Evolutionary conservation across 2,797 vertebrate species (phyloP).

Genomic region (Microctenopoma lineatum): DNA sequence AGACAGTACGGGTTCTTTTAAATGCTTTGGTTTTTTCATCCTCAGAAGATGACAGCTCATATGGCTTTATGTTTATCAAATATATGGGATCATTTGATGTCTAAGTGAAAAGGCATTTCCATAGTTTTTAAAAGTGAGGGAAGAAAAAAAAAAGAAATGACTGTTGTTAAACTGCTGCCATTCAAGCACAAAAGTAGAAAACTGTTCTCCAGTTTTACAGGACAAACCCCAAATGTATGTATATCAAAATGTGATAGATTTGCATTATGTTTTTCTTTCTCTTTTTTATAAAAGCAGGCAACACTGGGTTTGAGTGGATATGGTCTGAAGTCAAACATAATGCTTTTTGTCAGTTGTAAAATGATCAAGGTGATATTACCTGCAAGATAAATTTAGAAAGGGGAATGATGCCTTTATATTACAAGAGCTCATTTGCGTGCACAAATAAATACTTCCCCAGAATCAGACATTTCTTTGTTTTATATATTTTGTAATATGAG

Average conservation of each 20-base stretch:
- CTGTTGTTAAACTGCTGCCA: neutral
- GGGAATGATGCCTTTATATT: conserved; percentile 34
- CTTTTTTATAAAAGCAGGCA: neutral
- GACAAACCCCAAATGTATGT: neutral
- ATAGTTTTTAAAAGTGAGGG: neutral
- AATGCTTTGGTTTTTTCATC: neutral
- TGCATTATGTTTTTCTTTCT: neutral
- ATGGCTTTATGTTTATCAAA: conserved; percentile 13
- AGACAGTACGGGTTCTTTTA: conserved; percentile 12
- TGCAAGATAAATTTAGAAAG: conserved; percentile 24
- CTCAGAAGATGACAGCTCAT: neutral
- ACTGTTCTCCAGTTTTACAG: neutral
- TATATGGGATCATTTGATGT: conserved; percentile 14
- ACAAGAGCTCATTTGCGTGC: conserved; percentile 39
- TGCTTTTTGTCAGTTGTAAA: conserved; percentile 23
- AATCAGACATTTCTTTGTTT: conserved; percentile 52
- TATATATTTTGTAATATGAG: conserved; percentile 57
- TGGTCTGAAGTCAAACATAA: neutral
- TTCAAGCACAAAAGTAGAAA: neutral
- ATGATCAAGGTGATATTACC: conserved; percentile 27
- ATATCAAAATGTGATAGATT: neutral
- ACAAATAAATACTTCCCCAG: conserved; percentile 55
- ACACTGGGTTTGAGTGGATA: neutral
- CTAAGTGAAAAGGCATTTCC: neutral
- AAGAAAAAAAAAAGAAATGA: neutral